These are phyloP conservation scores for Aphelinus atriplicis DNA, from an alignment of 1,140 invertebrate genomes.

Conservation along the genomic window DNA sequence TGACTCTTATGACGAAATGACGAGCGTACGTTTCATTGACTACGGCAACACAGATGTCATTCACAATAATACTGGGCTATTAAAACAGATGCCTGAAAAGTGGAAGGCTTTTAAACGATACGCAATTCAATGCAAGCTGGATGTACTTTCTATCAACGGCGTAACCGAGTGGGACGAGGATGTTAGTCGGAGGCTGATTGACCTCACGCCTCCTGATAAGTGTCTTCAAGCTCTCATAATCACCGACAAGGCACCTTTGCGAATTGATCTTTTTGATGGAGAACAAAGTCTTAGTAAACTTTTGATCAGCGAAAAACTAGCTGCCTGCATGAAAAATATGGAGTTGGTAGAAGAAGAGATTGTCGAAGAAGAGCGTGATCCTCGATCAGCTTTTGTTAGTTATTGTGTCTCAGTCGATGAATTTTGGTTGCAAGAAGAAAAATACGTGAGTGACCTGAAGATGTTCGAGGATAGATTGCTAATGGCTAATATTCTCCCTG, in stretches of 20 bases:
- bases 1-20: slow-evolving; percentile 76
- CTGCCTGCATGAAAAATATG: neutral
- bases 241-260: slow-evolving; percentile 19
- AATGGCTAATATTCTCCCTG: slow-evolving; percentile 65
- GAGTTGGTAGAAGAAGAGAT: slow-evolving; percentile 44
- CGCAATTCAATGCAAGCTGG: slow-evolving; percentile 72
- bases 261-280: slow-evolving; percentile 21
- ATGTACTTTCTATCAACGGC: slow-evolving; percentile 71
- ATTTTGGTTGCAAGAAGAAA: slow-evolving; percentile 74
- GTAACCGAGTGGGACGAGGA: slow-evolving; percentile 74
- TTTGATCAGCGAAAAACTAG: slow-evolving; percentile 12
- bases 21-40: slow-evolving; percentile 83
- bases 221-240: slow-evolving; percentile 18
- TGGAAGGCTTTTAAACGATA: slow-evolving; percentile 67
- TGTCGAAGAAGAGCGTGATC: slow-evolving; percentile 55
- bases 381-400: slow-evolving; percentile 63
- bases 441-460: slow-evolving; percentile 67
- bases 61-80: slow-evolving; percentile 66
- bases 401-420: slow-evolving; percentile 69
- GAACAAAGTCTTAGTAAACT: slow-evolving; percentile 18
- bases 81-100: slow-evolving; percentile 71
- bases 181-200: slow-evolving; percentile 63
- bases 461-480: slow-evolving; percentile 68
- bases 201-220: slow-evolving; percentile 6
- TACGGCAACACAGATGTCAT: slow-evolving; percentile 82